These are phyloP conservation scores for Zoroaster sp. DNA, from an alignment of 53 echinoderm and acorn worm genomes.

Conservation along the genomic window DNA sequence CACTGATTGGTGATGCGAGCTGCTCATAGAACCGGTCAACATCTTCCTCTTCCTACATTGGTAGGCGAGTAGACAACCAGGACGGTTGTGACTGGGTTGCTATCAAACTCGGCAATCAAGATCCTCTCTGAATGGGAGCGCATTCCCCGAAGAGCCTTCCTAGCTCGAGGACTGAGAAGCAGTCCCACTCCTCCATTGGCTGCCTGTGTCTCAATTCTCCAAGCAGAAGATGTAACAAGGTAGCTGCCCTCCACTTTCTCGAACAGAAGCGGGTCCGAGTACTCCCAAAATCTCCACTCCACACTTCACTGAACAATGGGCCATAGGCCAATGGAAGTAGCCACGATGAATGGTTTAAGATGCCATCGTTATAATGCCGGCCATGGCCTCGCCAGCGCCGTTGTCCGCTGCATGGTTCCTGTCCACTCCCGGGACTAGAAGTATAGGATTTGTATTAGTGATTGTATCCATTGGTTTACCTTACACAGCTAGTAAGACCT, in stretches of 20 bases:
- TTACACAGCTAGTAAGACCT: no score
- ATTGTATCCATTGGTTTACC: no score
- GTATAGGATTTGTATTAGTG: no score
- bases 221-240: not conserved
- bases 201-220: conserved; percentile 2
- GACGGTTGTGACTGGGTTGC: conserved; percentile 22
- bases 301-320: not conserved
- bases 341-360: conserved; percentile 37
- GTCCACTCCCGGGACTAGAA: no score
- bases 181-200: not conserved
- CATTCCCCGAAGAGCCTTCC: not conserved
- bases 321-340: conserved; percentile 23
- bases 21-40: not conserved
- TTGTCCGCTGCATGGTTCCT: conserved; percentile 9
- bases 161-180: not conserved
- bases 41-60: not conserved
- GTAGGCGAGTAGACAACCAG: not conserved
- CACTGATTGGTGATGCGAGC: not conserved
- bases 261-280: conserved; percentile 1
- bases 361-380: not conserved
- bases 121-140: conserved; percentile 10
- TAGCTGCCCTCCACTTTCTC: not conserved
- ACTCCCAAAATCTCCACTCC: conserved; percentile 3
- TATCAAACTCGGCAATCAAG: not conserved
- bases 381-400: not conserved